A percentile compares a stretch with the other conserved stretches of the same genome.
Evolutionary conservation across 2,113 vertebrate species (phyloP).

Genomic region (Machaerirhynchus nigripectus): DNA sequence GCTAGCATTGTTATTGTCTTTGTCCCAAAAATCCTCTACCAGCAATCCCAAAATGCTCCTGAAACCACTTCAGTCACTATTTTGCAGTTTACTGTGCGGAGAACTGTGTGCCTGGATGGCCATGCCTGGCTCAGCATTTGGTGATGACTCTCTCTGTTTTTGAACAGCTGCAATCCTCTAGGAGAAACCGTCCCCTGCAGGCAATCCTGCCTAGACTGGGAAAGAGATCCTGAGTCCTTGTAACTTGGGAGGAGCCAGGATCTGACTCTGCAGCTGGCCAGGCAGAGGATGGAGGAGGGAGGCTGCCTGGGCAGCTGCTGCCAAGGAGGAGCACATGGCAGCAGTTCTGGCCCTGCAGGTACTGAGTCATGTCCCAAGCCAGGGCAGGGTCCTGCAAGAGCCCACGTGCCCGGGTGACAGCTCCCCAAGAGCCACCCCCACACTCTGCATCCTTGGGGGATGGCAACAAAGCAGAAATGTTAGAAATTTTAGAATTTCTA

Average conservation of each 20-base stretch:
- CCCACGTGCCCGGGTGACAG: neutral
- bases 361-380: neutral
- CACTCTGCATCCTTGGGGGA: neutral
- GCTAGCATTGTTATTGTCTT: neutral
- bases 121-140: neutral
- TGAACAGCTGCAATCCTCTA: neutral
- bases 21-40: neutral
- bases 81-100: neutral
- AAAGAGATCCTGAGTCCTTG: neutral
- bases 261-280: neutral
- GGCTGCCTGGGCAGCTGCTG: neutral
- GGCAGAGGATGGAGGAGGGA: neutral
- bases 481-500: too few relatives aligned
- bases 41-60: neutral
- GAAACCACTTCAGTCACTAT: neutral
- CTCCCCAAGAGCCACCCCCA: neutral
- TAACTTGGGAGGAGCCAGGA: neutral
- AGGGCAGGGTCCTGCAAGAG: conserved; percentile 8
- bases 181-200: neutral
- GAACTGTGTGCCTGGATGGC: neutral
- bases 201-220: neutral
- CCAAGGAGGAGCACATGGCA: neutral
- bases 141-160: neutral
- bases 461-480: neutral
- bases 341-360: neutral